Conservation (phyloP, 2,113 vertebrate species). For the Romanogobio albipinnatus region DNA sequence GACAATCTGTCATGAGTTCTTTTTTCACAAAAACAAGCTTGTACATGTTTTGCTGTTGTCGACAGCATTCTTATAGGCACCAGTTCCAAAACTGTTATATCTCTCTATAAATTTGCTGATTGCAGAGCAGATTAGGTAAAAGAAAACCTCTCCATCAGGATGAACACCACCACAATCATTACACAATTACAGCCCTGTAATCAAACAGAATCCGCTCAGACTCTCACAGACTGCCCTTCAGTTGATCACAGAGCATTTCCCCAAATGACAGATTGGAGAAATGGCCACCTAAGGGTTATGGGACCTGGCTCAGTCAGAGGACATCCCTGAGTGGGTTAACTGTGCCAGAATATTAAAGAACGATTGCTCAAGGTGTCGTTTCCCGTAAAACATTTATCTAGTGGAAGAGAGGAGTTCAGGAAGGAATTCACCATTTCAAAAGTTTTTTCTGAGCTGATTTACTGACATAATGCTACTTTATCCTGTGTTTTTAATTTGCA, state of each 20-base stretch:
- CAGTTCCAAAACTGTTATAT: conserved; percentile 6
- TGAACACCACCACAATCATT: conserved; percentile 6
- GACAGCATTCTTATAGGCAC: neutral
- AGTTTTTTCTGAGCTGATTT: neutral
- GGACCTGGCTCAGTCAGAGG: neutral
- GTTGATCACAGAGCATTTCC: conserved; percentile 18
- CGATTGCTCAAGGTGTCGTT: neutral
- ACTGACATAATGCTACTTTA: neutral
- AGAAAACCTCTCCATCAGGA: neutral
- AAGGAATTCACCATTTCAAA: neutral
- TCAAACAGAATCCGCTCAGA: neutral
- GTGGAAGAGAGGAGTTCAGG: neutral
- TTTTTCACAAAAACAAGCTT: conserved; percentile 6
- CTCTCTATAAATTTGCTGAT: neutral
- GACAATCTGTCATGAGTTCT: conserved; percentile 29
- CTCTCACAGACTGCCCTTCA: neutral
- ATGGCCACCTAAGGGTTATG: conserved; percentile 1
- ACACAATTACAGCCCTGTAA: neutral
- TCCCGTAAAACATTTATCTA: conserved; percentile 22
- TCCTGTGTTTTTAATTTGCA: neutral
- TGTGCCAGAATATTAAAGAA: neutral
- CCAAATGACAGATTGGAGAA: conserved; percentile 9
- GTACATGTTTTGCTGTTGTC: conserved; percentile 23
- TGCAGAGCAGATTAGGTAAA: conserved; percentile 17
- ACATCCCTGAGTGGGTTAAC: conserved; percentile 26